A percentile compares a stretch with the other conserved stretches of the same genome.
phyloP scores from a whole-genome alignment of 2,797 vertebrate genomes.

The Miichthys miiuy region DNA sequence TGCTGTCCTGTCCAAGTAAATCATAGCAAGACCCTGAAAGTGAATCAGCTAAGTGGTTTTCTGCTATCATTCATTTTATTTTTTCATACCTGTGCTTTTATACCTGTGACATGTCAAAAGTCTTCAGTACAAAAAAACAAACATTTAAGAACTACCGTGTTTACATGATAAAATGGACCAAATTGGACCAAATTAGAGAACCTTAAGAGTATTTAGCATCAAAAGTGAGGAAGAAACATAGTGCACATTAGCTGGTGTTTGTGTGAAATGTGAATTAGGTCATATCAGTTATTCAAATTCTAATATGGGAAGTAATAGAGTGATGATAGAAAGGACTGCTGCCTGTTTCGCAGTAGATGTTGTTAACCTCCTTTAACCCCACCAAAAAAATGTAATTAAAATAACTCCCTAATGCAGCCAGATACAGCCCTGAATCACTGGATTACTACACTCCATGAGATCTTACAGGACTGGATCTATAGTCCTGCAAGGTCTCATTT shows the following conservation, averaged over 20 bases:
- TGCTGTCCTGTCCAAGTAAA: no score
- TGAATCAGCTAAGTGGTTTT: neutral
- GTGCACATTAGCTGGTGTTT: neutral
- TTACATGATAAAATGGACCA: neutral
- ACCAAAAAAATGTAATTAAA: neutral
- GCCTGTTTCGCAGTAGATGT: neutral
- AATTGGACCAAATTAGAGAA: neutral
- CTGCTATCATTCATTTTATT: neutral
- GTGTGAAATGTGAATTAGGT: neutral
- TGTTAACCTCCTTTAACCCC: neutral
- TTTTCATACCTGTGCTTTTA: neutral
- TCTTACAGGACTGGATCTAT: neutral
- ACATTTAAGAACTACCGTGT: no score
- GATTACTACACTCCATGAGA: neutral
- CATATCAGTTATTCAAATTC: neutral
- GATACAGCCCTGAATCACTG: neutral
- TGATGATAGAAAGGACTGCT: neutral
- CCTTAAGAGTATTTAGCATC: neutral
- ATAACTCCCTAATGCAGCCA: neutral
- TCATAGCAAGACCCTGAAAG: neutral
- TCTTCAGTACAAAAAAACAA: neutral
- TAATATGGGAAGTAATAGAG: neutral
- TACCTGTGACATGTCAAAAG: neutral
- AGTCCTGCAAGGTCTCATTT: neutral
- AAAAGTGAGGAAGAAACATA: neutral